Evolutionary conservation across 2,797 vertebrate species (phyloP).

Genomic region (Sebastes umbrosus): DNA sequence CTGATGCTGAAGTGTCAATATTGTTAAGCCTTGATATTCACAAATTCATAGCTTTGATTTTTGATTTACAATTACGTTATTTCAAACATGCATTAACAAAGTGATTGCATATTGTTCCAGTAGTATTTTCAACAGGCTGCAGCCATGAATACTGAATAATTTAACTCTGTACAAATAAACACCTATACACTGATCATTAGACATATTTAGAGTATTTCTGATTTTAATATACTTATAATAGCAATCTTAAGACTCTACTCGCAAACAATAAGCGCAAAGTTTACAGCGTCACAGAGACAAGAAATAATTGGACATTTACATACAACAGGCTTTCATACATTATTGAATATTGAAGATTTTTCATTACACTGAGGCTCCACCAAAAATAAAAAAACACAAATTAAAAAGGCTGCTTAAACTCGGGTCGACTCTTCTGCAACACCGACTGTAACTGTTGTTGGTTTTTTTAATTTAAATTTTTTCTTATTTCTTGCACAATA

Average conservation of each 20-base stretch:
- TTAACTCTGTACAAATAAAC: slow-evolving; percentile 74
- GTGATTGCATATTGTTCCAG: slow-evolving; percentile 52
- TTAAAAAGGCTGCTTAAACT: slow-evolving; percentile 43
- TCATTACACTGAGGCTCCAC: slow-evolving; percentile 48
- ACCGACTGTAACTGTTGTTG: slow-evolving; percentile 11
- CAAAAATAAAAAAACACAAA: slow-evolving; percentile 41
- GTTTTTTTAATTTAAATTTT: background rate
- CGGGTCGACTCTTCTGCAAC: slow-evolving; percentile 23
- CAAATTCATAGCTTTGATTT: background rate
- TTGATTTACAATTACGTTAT: slow-evolving; percentile 1
- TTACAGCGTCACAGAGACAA: slow-evolving; percentile 67
- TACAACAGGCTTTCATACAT: slow-evolving; percentile 51
- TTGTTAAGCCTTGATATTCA: slow-evolving; percentile 10
- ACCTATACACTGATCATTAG: slow-evolving; percentile 53
- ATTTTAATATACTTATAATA: slow-evolving; percentile 38
- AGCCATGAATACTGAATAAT: slow-evolving; percentile 74
- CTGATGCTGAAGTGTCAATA: background rate
- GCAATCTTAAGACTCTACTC: slow-evolving; percentile 36
- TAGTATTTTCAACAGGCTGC: slow-evolving; percentile 30
- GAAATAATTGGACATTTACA: slow-evolving; percentile 52
- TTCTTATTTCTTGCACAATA: slow-evolving; percentile 30
- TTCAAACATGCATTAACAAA: slow-evolving; percentile 62
- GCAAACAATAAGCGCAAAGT: slow-evolving; percentile 56
- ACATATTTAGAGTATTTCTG: slow-evolving; percentile 35
- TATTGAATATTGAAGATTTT: slow-evolving; percentile 35